Evolutionary conservation across 2,113 vertebrate genomes (phyloP).

Genomic region (Mionectes macconnelli): DNA sequence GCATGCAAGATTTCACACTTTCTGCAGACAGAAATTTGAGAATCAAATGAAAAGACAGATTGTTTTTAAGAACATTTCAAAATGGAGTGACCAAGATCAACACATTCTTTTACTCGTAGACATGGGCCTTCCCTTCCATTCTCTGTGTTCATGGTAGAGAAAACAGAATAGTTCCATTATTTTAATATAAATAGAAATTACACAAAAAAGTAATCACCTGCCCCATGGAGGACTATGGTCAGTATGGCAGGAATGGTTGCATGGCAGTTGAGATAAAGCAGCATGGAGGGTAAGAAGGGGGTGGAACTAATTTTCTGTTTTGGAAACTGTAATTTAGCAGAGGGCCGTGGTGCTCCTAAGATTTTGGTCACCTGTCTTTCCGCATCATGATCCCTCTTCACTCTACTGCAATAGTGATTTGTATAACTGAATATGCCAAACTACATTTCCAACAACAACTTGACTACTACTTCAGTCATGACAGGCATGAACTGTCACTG

Average conservation of each 20-base stretch:
- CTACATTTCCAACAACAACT: neutral
- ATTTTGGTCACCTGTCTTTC: neutral
- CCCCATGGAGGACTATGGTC: rapidly evolving
- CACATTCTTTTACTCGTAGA: neutral
- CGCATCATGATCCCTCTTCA: neutral
- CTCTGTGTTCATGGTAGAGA: neutral
- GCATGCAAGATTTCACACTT: neutral
- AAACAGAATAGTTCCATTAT: neutral
- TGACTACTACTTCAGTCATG: neutral
- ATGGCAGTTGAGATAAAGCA: neutral
- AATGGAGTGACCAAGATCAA: neutral
- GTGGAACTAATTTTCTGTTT: neutral
- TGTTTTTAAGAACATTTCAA: neutral
- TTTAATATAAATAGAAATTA: neutral
- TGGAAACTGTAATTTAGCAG: neutral
- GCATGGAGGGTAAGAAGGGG: neutral
- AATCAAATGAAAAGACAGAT: neutral
- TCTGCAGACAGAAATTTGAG: neutral
- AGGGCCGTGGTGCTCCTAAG: neutral
- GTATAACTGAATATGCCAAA: neutral
- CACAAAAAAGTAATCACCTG: neutral
- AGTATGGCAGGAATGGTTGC: neutral
- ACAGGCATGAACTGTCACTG: neutral
- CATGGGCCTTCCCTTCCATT: neutral
- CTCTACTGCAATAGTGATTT: neutral